Evolutionary conservation across 53 echinoderm and acorn worm species (phyloP).

Genomic region (Hippasteria phrygiana): DNA sequence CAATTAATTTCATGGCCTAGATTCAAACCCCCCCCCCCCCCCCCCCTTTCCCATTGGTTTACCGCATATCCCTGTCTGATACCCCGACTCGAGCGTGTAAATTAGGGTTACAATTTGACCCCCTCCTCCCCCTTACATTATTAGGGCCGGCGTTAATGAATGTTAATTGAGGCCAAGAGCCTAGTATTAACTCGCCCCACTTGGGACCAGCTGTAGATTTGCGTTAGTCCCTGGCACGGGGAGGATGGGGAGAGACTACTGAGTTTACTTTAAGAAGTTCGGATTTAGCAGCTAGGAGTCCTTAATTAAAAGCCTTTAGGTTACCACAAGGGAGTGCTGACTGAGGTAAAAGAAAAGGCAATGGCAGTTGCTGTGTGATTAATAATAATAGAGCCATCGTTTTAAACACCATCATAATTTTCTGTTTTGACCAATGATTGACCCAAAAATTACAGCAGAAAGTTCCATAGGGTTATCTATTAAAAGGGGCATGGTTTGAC

Average conservation of each 20-base stretch:
- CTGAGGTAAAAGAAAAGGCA: background rate
- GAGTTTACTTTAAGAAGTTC: background rate
- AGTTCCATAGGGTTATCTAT: too few species aligned
- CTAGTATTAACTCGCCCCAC: background rate
- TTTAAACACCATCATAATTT: too few species aligned
- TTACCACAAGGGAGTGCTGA: background rate
- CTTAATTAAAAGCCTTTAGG: constrained; percentile 57
- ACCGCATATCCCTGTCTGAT: constrained; percentile 1
- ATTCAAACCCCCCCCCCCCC: too few species aligned
- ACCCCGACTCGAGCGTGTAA: constrained; percentile 13
- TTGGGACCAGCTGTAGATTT: background rate
- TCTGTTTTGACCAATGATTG: too few species aligned
- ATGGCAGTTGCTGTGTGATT: background rate
- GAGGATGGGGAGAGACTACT: background rate
- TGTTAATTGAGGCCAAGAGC: constrained; percentile 17
- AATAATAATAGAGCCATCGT: background rate
- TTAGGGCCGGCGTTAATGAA: constrained; percentile 18
- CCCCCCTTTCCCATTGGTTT: background rate
- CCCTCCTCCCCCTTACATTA: background rate
- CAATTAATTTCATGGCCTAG: constrained; percentile 65
- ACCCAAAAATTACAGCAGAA: too few species aligned
- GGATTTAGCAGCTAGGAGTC: constrained; percentile 10
- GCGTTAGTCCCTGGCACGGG: background rate
- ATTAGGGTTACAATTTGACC: background rate
- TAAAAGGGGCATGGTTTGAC: too few species aligned